These are phyloP conservation scores for Zoanthus sociatus DNA, from an alignment of 92 coral and sea anemone species.

Conservation along the genomic window DNA sequence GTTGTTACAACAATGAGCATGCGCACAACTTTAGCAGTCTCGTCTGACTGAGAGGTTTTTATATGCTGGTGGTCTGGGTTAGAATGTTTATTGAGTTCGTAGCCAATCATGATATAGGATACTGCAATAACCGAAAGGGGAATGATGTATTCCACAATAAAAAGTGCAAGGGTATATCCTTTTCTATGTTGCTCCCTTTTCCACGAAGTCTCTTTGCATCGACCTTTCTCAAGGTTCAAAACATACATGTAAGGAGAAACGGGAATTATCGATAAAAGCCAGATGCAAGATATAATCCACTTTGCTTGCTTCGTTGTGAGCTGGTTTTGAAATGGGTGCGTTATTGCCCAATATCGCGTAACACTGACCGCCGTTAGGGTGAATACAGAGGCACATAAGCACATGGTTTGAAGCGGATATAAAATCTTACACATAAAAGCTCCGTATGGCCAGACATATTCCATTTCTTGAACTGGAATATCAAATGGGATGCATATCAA, in stretches of 20 bases:
- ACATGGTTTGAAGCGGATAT: conserved; percentile 91
- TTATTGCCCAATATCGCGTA: conserved; percentile 92
- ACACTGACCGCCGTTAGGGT: conserved; percentile 94
- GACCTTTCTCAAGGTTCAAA: conserved; percentile 51
- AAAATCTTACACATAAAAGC: conserved; percentile 91
- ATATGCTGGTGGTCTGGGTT: conserved; percentile 72
- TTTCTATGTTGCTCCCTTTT: conserved; percentile 54
- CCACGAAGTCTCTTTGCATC: conserved; percentile 80
- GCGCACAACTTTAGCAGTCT: conserved; percentile 87
- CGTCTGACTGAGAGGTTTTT: conserved; percentile 70
- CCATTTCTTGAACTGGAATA: conserved; percentile 91
- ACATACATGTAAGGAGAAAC: conserved; percentile 86
- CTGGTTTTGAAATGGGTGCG: conserved; percentile 86
- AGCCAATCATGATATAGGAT: conserved; percentile 81
- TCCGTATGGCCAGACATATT: conserved; percentile 95
- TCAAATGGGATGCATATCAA: conserved; percentile 95
- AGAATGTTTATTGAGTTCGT: conserved; percentile 74
- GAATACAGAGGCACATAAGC: conserved; percentile 86
- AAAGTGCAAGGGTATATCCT: conserved; percentile 80
- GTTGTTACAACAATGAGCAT: conserved; percentile 88
- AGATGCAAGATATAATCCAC: conserved; percentile 71
- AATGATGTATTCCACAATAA: conserved; percentile 74
- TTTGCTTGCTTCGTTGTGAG: conserved; percentile 76
- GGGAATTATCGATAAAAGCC: conserved; percentile 79
- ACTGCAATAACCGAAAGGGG: conserved; percentile 76